Evolutionary conservation across 2,113 vertebrate genomes (phyloP).

Genomic region (Oryzias celebensis): DNA sequence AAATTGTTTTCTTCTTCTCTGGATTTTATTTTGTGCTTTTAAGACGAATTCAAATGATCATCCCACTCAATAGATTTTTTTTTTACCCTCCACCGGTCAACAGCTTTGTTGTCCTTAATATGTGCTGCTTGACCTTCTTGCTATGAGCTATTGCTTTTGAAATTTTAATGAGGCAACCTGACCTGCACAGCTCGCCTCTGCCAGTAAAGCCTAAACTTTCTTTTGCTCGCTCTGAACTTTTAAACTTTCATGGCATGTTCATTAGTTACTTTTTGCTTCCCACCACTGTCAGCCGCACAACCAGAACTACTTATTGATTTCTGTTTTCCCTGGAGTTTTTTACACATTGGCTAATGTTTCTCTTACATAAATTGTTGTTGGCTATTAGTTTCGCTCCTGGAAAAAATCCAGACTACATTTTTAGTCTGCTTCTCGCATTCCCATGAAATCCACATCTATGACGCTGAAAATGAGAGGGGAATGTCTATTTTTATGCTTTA

Average conservation of each 20-base stretch:
- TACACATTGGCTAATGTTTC: no score
- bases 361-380: no score
- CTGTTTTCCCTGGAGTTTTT: not conserved
- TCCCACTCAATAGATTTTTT: conserved; percentile 11
- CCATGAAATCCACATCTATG: no score
- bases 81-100: not conserved
- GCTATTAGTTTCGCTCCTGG: no score
- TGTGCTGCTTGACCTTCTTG: conserved; percentile 36
- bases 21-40: not conserved
- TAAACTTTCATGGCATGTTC: not conserved
- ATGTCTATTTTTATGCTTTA: no score
- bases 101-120: conserved; percentile 24
- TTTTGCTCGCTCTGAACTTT: not conserved
- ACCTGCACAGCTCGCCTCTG: not conserved
- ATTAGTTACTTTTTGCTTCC: not conserved
- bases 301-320: not conserved
- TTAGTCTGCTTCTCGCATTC: no score
- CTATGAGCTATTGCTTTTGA: conserved; percentile 21
- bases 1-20: not conserved
- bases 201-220: not conserved
- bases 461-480: no score
- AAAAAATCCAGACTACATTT: no score
- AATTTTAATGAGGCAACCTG: conserved; percentile 10
- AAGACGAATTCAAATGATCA: conserved; percentile 1
- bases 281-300: not conserved